These are phyloP conservation scores for Stenodera caucasica DNA, from an alignment of 2,888 invertebrate genomes.

Conservation along the genomic window DNA sequence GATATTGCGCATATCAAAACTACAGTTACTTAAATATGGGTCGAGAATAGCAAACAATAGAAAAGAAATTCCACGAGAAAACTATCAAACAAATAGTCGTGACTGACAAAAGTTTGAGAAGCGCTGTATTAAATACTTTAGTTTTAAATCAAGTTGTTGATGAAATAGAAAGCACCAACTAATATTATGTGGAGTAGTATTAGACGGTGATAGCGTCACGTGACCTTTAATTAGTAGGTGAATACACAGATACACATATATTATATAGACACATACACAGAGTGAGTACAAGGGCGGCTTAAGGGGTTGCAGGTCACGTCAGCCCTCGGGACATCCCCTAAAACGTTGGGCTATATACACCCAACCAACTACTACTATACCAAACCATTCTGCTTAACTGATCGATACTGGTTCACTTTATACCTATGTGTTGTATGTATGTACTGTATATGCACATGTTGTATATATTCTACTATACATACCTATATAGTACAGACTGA, in stretches of 20 bases:
- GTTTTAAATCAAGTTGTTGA: slow-evolving; percentile 37
- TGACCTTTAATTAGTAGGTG: slow-evolving; percentile 53
- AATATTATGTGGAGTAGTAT: slow-evolving; percentile 46
- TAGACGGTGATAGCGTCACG: slow-evolving; percentile 48
- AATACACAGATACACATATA: no score
- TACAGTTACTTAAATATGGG: no score
- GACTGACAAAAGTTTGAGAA: no score
- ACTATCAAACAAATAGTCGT: no score
- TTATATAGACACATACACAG: no score
- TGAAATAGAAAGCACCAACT: slow-evolving; percentile 33
- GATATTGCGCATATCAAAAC: no score
- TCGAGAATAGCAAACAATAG: no score
- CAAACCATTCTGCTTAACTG: slow-evolving; percentile 30
- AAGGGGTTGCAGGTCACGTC: slow-evolving; percentile 51
- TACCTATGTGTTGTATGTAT: slow-evolving; percentile 32
- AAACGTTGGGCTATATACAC: slow-evolving; percentile 20
- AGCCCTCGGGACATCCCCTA: slow-evolving; percentile 48
- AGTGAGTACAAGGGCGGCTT: slow-evolving; percentile 47
- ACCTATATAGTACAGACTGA: slow-evolving; percentile 20
- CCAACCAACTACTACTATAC: slow-evolving; percentile 1
- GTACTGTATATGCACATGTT: slow-evolving; percentile 27
- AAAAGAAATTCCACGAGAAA: no score
- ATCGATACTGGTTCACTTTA: slow-evolving; percentile 42
- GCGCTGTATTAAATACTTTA: no score
- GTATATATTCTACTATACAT: slow-evolving; percentile 32